phyloP scores from a whole-genome alignment of 2,797 vertebrate genomes.

The Scolopax rusticola region DNA sequence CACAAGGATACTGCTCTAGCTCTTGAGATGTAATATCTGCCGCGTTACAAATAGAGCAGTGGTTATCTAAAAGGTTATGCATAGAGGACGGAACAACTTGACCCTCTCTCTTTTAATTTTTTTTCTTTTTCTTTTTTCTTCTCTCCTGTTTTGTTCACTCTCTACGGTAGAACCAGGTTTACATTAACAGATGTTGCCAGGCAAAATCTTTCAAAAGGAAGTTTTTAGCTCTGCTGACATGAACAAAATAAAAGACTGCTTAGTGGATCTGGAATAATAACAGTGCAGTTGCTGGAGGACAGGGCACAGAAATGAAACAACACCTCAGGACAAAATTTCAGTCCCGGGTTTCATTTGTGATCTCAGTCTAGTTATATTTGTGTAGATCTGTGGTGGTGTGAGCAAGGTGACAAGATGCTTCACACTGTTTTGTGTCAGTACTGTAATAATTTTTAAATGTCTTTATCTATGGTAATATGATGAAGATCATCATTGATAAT shows the following conservation, averaged over 20 bases:
- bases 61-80: not conserved
- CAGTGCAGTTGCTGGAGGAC: not conserved
- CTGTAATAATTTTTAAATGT: not conserved
- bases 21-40: not conserved
- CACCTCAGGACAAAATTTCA: not conserved
- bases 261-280: not conserved
- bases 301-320: not conserved
- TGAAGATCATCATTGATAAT: not conserved
- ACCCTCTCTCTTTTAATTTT: not conserved
- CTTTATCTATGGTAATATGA: not conserved
- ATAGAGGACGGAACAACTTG: not conserved
- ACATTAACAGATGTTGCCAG: not conserved
- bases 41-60: not conserved
- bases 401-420: fast-evolving
- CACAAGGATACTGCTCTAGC: not conserved
- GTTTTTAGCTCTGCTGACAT: not conserved
- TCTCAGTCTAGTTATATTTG: not conserved
- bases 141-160: not conserved
- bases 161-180: not conserved
- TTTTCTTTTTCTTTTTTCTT: not conserved
- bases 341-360: not conserved
- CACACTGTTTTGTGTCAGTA: not conserved
- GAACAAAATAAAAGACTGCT: not conserved
- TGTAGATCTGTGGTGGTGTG: not conserved
- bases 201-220: not conserved